Base-by-base conservation (phyloP, 2,888 invertebrate genomes). In the Orthosia gracilis region DNA sequence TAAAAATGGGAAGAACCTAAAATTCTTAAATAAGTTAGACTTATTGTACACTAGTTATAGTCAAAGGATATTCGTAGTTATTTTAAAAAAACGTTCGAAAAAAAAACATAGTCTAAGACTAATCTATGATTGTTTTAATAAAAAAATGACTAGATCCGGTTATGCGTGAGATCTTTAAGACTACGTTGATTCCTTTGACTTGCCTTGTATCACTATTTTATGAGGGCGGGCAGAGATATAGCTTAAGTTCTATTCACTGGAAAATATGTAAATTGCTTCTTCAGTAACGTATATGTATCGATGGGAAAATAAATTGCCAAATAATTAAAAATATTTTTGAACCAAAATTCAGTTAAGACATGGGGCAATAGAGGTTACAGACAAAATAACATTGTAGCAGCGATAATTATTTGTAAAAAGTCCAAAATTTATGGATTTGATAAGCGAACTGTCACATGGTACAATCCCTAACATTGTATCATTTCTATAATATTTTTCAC, bases 61-160 rank as follows among this genome's bases (percentile, higher is more conserved):
- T 86, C 86, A 86, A 86, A 86, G 86, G 87, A 85, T 70, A 64
- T 74, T 71, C 77, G 86, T 81, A 85, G 87, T 69, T 68, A 63
- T 79, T 78, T 64, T 71, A 80, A 85, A 85, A 82, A 87, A 85
- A 73, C 61, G 64, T 73, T 67, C 59, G 49, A 69, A 50, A 81
- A 85, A 86, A 85, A 80, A 77, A 73, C 70, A 74, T 52, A 73
- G 69, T 82, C 75, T 69, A 68, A 47, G 57, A 85, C 86, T 87
- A 85, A 82, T 82, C 87, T 87, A 86, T 83, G 79, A 85, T 87
- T 83, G 80, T 81, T 85, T 86, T 85, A 69, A 77, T 79, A 69
- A 88, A 87, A 88, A 90, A 91, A 91, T 91, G 91, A 91, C 91
- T 91, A 91, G 91, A 85, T 88, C 80, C 72, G 75, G 84, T 87